Evolutionary conservation across 2,797 vertebrate genomes (phyloP), one percentile per base, ranked within the genome.

Genomic region (Jordanella pulchra): DNA sequence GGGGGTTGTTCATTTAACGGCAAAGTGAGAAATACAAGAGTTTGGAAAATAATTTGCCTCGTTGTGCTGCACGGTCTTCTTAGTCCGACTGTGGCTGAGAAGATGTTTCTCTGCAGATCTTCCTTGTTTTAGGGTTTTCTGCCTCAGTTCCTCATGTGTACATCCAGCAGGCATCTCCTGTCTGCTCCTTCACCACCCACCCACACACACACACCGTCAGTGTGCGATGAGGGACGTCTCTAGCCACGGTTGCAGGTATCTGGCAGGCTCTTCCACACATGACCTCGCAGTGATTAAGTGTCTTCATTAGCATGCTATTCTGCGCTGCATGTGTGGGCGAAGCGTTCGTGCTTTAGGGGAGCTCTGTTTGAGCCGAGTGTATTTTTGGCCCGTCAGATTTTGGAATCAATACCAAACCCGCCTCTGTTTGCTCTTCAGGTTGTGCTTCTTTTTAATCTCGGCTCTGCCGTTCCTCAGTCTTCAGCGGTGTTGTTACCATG

Each of bases 231-330:
- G 90, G 87, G 88, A 92, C 81, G 85, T 93, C 90, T 91, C 89
- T 81, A 89, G 86, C 90, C 89, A 77, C 86, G 87, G 86, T 87
- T 90, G 89, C 89, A 92, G 89, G 89, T 93, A 92, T 90, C 91
- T 94, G 93, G 92, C 92, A 92, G 88, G 81, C 91, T 89, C 91
- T 91, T 91, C 86, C 90, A 89, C 91, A 91, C 90, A 92, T 93
- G 93, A 94, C 93, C 93, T 93, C 82, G 87, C 89, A 88, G 91
- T 93, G 91, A 93, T 94, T 92, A 92, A 92, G 90, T 90, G 89
- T 92, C 92, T 93, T 93, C 91, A 92, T 93, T 93, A 93, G 86
- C 87, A 89, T 90, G 83, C 75, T 89, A 75, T 77, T 60, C 58
- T 48, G 30, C 48, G 64, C 69, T 17, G 48, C 69, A 85, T 83